Evolutionary conservation across 1,140 invertebrate species (phyloP).

Genomic region (Adoxophyes honmai): DNA sequence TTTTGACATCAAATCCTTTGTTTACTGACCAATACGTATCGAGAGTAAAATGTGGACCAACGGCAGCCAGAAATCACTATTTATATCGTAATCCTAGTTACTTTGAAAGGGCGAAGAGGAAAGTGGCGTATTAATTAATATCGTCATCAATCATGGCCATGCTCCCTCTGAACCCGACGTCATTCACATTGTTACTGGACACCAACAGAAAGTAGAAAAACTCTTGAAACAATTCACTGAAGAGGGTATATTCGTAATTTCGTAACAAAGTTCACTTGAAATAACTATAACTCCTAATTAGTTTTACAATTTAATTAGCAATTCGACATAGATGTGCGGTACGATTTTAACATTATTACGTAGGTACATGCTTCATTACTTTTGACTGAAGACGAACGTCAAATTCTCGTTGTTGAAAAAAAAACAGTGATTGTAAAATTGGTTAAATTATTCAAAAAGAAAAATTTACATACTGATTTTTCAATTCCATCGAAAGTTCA

Average conservation of each 20-base stretch:
- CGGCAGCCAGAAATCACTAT: slow-evolving; percentile 22
- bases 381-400: too few species aligned
- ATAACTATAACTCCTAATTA: too few species aligned
- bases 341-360: too few species aligned
- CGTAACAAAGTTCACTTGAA: neutral
- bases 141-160: slow-evolving; percentile 67
- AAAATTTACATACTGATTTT: neutral
- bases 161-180: slow-evolving; percentile 48
- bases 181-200: slow-evolving; percentile 63
- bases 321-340: too few species aligned
- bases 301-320: too few species aligned
- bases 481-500: neutral
- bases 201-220: slow-evolving; percentile 37
- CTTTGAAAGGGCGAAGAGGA: slow-evolving; percentile 46
- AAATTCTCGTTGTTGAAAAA: too few species aligned
- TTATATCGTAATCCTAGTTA: slow-evolving; percentile 27
- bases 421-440: too few species aligned
- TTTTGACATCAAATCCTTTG: too few species aligned
- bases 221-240: slow-evolving; percentile 14
- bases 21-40: too few species aligned
- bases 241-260: slow-evolving; percentile 5
- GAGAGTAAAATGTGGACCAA: too few species aligned
- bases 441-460: too few species aligned
- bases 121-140: slow-evolving; percentile 70
- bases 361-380: too few species aligned